Percentiles rank a stretch among this genome's conserved stretches.
phyloP scores from a whole-genome alignment of 2,113 vertebrate genomes.

The Leucoraja erinaceus region DNA sequence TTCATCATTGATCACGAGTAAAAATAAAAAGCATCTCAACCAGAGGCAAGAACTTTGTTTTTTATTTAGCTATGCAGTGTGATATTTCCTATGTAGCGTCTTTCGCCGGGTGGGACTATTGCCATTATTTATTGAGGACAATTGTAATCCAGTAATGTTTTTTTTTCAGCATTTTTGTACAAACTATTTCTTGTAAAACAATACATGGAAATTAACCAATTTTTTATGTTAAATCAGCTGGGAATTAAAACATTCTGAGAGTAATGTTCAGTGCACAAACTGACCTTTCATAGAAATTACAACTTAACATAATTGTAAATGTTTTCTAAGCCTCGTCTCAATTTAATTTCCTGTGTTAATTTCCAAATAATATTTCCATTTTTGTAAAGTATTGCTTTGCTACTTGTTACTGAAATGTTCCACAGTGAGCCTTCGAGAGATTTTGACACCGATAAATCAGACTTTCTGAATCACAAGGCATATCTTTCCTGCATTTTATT shows the following conservation, averaged over 20 bases:
- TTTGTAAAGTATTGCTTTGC: not conserved
- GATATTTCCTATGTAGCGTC: not conserved
- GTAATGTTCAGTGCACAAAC: not conserved
- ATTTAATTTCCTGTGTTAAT: not conserved
- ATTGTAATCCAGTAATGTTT: not conserved
- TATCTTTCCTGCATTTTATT: not conserved
- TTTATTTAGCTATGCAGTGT: not conserved
- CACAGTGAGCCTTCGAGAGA: too few relatives aligned
- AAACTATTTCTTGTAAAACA: not conserved
- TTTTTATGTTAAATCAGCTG: not conserved
- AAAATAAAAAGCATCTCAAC: not conserved
- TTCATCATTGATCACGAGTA: not conserved
- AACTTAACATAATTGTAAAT: not conserved
- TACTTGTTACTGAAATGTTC: not conserved
- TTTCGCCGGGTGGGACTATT: not conserved
- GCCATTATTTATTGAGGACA: not conserved
- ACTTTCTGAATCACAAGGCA: not conserved
- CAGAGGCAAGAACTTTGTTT: not conserved
- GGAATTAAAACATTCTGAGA: not conserved
- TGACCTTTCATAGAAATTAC: not conserved
- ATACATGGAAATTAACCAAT: not conserved
- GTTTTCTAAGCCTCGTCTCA: not conserved
- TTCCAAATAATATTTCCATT: not conserved
- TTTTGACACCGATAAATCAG: too few relatives aligned
- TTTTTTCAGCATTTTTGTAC: not conserved